Conservation (phyloP, 1,140 invertebrate genomes). For the Drosophila sp. region DNA sequence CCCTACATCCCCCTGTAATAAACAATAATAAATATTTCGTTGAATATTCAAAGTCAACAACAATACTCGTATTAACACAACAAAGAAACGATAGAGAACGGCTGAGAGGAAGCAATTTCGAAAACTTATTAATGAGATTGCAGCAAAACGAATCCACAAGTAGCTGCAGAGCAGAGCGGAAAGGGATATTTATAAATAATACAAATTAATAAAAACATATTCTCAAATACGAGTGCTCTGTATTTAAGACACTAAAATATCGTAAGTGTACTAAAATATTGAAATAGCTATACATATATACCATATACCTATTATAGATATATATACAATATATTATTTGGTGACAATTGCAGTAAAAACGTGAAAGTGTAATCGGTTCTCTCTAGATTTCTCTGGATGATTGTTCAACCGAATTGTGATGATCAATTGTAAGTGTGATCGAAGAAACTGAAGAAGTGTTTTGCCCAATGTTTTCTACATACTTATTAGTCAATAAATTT, state of each 20-base stretch:
- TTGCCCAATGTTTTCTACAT: not conserved
- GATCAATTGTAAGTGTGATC: not conserved
- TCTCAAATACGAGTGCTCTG: slow-evolving; percentile 28
- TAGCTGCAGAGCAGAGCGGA: slow-evolving; percentile 46
- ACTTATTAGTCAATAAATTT: no score
- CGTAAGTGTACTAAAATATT: slow-evolving; percentile 26
- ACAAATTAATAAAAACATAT: slow-evolving; percentile 39
- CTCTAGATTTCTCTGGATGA: not conserved
- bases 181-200: slow-evolving; percentile 55
- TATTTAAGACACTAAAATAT: slow-evolving; percentile 35
- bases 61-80: slow-evolving; percentile 29
- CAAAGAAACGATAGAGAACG: slow-evolving; percentile 47
- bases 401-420: not conserved
- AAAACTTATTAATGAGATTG: slow-evolving; percentile 46
- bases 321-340: not conserved
- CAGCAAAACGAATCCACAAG: slow-evolving; percentile 70
- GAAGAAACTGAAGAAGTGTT: not conserved
- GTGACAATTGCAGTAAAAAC: slow-evolving; percentile 1
- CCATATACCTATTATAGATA: not conserved
- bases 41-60: slow-evolving; percentile 31
- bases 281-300: slow-evolving; percentile 3
- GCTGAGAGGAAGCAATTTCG: slow-evolving; percentile 26
- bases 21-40: slow-evolving; percentile 54
- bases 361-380: not conserved
- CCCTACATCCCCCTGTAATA: slow-evolving; percentile 30